Evolutionary conservation across 92 coral and sea anemone genomes (phyloP).

Genomic region (Paragorgia papillata): DNA sequence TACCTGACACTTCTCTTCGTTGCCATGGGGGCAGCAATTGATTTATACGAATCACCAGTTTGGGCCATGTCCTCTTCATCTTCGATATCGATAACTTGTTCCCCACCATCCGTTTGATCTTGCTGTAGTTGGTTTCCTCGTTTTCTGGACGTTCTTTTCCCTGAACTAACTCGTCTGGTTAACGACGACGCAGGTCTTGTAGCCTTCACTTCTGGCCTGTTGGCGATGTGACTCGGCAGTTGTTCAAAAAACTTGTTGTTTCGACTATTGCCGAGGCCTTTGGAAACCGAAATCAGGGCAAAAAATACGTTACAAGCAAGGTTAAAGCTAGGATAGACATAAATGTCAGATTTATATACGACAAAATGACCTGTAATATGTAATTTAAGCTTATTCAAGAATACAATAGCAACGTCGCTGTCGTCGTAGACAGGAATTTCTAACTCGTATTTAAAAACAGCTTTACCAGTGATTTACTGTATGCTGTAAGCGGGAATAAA

Average conservation of each 20-base stretch:
- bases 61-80: slow-evolving; percentile 23
- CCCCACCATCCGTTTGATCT: not conserved
- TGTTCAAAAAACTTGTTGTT: slow-evolving; percentile 31
- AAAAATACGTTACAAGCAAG: too few relatives aligned
- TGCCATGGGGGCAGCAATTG: slow-evolving; percentile 64
- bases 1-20: slow-evolving; percentile 61
- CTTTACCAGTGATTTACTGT: too few relatives aligned
- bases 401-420: too few relatives aligned
- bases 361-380: too few relatives aligned
- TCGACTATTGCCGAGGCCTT: slow-evolving; percentile 24
- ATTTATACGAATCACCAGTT: slow-evolving; percentile 43
- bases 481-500: not conserved
- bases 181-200: not conserved
- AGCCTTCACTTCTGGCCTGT: not conserved
- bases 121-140: not conserved
- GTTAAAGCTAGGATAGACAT: too few relatives aligned
- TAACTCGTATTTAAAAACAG: too few relatives aligned
- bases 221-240: slow-evolving; percentile 20
- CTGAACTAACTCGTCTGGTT: slow-evolving; percentile 7
- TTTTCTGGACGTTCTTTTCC: not conserved
- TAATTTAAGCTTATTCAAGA: too few relatives aligned
- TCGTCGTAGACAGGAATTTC: too few relatives aligned
- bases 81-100: slow-evolving; percentile 37
- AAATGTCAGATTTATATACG: too few relatives aligned
- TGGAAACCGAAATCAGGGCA: not conserved